These are phyloP conservation scores for Alviniconcha marisindica DNA, from an alignment of 1,140 invertebrate species.

Conservation along the genomic window DNA sequence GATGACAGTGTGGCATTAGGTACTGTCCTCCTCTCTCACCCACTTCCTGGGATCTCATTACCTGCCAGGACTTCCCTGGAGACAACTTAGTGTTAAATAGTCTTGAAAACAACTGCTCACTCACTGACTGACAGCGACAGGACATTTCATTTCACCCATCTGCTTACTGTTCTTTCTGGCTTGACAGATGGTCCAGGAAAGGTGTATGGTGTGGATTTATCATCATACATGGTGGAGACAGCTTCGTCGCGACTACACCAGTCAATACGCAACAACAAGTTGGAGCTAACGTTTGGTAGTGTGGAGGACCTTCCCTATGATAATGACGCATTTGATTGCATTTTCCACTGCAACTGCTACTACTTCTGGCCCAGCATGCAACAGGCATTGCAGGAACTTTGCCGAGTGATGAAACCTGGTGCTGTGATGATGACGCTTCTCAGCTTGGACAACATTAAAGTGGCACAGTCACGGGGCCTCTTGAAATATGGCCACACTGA, in stretches of 20 bases:
- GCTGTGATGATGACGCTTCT: conserved; percentile 60
- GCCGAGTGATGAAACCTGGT: conserved; percentile 63
- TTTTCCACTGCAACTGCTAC: conserved; percentile 66
- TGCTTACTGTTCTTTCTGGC: no score
- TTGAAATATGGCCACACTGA: conserved; percentile 56
- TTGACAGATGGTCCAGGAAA: conserved; percentile 62
- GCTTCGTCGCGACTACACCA: conserved; percentile 42
- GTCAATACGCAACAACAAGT: conserved; percentile 50
- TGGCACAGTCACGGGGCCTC: conserved; percentile 39
- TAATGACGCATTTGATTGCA: conserved; percentile 56
- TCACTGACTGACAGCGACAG: no score
- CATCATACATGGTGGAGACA: conserved; percentile 54
- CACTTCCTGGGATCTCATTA: not conserved
- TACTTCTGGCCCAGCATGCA: conserved; percentile 63
- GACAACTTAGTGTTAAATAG: no score
- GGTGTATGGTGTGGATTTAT: conserved; percentile 61
- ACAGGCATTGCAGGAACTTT: conserved; percentile 50
- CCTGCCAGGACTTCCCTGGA: no score
- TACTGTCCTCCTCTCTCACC: no score
- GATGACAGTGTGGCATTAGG: no score
- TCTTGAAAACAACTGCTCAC: no score
- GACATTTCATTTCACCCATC: no score
- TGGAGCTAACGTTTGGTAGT: conserved; percentile 49
- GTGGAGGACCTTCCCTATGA: conserved; percentile 53
- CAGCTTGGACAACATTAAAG: conserved; percentile 36